A percentile compares a stretch with the other conserved stretches of the same genome.
phyloP scores from a whole-genome alignment of 2,113 vertebrate species.

The Galeopterus variegatus region DNA sequence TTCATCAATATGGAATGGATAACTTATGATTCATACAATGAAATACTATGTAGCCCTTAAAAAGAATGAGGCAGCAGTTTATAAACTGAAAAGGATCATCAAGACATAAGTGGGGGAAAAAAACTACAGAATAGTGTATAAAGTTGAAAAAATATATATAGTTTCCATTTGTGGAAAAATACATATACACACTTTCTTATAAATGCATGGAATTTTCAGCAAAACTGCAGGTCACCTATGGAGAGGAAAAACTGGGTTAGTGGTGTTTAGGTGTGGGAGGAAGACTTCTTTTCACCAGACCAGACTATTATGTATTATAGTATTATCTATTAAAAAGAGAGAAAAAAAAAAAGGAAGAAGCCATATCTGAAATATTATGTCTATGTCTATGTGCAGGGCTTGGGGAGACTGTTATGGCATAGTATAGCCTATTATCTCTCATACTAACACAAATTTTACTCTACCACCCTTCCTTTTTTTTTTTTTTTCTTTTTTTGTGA shows the following conservation, averaged over 20 bases:
- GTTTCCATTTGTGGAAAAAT: slow-evolving; percentile 20
- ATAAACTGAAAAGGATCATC: not conserved
- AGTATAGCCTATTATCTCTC: not conserved
- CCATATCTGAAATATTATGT: not conserved
- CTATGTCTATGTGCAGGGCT: no score
- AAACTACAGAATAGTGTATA: not conserved
- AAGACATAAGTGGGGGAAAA: not conserved
- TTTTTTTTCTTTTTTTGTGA: no score
- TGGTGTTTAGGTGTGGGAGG: not conserved
- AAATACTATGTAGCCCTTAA: not conserved
- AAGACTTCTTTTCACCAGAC: slow-evolving; percentile 46
- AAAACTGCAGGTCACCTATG: not conserved
- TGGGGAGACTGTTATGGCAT: not conserved
- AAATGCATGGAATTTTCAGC: slow-evolving; percentile 38
- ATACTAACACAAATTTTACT: slow-evolving; percentile 24
- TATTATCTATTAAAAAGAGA: not conserved
- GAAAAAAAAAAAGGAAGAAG: not conserved
- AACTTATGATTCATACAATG: not conserved
- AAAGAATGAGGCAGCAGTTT: slow-evolving; percentile 34
- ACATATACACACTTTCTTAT: not conserved
- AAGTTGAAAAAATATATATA: slow-evolving; percentile 20
- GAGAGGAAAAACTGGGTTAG: slow-evolving; percentile 1
- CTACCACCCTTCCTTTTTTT: not conserved
- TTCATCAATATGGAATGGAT: slow-evolving; percentile 9
- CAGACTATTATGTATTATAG: not conserved